Percentiles rank a stretch among this genome's conserved stretches.
Conservation (phyloP, 2,888 invertebrate genomes). For the Ecdyonurus torrentis region DNA sequence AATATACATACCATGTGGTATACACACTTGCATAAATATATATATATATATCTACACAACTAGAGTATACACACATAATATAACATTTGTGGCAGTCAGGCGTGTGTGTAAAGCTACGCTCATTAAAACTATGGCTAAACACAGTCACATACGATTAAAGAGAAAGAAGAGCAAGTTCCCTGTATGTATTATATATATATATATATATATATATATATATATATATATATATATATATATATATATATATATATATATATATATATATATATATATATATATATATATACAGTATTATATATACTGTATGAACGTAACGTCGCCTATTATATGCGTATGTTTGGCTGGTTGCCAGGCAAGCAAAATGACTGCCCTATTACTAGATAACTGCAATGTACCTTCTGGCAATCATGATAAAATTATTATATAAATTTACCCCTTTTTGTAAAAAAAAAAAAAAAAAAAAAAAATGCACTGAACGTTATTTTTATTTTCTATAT, state of each 20-base stretch:
- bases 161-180: neutral
- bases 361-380: neutral
- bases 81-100: neutral
- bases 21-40: neutral
- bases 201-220: too few species aligned
- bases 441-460: too few species aligned
- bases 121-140: neutral
- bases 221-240: too few species aligned
- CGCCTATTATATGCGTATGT: neutral
- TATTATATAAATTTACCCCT: too few species aligned
- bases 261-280: too few species aligned
- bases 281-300: too few species aligned
- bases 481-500: too few species aligned
- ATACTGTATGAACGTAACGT: too few species aligned
- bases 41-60: neutral
- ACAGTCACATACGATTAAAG: neutral
- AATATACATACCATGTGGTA: neutral
- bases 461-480: too few species aligned
- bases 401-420: too few species aligned
- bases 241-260: too few species aligned
- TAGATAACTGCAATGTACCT: neutral
- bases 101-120: neutral
- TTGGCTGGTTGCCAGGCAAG: neutral
- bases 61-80: neutral
- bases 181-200: too few species aligned